Percentiles rank a stretch among this genome's conserved stretches.
Conservation (phyloP, 2,113 vertebrate species). For the Sinocyclocheilus grahami region DNA sequence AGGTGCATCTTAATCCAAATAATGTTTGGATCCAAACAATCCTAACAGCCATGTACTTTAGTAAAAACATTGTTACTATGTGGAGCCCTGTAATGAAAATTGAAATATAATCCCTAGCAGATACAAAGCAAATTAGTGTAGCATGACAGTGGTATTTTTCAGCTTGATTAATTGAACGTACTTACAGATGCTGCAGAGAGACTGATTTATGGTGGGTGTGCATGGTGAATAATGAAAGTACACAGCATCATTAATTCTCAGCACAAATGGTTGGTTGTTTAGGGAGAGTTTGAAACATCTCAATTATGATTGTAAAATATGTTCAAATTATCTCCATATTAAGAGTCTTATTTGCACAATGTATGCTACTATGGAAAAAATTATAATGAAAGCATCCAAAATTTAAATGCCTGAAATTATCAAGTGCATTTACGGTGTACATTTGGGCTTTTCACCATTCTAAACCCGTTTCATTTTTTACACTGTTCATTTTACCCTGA, state of each 20-base stretch:
- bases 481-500: neutral
- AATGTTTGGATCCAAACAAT: too few species aligned
- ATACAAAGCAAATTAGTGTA: neutral
- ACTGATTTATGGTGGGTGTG: neutral
- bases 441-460: neutral
- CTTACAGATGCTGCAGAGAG: neutral
- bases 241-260: constrained; percentile 9
- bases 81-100: neutral
- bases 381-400: neutral
- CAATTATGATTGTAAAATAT: neutral
- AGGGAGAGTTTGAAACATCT: neutral
- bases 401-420: neutral
- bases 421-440: neutral
- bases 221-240: neutral
- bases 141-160: neutral
- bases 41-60: neutral
- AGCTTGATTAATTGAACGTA: constrained; percentile 15
- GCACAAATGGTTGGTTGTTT: constrained; percentile 1
- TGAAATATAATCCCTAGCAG: neutral
- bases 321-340: neutral
- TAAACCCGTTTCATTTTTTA: neutral
- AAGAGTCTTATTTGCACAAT: neutral
- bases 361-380: neutral
- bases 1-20: neutral
- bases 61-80: neutral